Conservation (phyloP, 2,797 vertebrate species). For the Etheostoma nigrum region DNA sequence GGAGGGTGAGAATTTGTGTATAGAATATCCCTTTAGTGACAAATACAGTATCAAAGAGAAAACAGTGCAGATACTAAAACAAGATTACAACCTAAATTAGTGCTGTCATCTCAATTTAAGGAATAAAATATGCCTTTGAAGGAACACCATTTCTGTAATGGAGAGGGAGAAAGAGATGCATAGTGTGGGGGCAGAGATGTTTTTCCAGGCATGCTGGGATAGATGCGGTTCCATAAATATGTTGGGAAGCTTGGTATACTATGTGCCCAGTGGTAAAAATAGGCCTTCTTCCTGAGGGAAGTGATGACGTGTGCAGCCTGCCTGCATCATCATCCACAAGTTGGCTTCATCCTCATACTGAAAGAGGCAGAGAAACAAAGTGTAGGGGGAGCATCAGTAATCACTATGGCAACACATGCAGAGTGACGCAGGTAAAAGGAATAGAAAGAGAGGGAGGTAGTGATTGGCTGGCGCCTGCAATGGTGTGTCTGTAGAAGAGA, state of each 20-base stretch:
- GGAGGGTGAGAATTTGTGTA: not conserved
- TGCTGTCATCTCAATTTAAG: slow-evolving; percentile 17
- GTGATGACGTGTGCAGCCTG: slow-evolving; percentile 76
- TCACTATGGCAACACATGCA: slow-evolving; percentile 82
- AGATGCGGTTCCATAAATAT: slow-evolving; percentile 77
- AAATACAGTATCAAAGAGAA: slow-evolving; percentile 8
- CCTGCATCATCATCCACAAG: slow-evolving; percentile 80
- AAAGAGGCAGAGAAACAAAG: slow-evolving; percentile 46
- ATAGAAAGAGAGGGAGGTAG: slow-evolving; percentile 49
- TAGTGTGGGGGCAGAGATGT: slow-evolving; percentile 32
- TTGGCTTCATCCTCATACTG: slow-evolving; percentile 58
- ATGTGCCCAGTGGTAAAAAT: slow-evolving; percentile 81
- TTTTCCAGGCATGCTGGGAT: slow-evolving; percentile 59
- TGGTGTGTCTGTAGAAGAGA: slow-evolving; percentile 42
- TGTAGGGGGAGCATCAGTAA: slow-evolving; percentile 72
- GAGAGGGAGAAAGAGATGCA: slow-evolving; percentile 21
- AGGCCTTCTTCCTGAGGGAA: slow-evolving; percentile 76
- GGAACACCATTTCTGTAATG: slow-evolving; percentile 25
- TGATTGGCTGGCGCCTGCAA: slow-evolving; percentile 72
- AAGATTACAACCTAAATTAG: slow-evolving; percentile 18
- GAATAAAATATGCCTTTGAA: slow-evolving; percentile 19
- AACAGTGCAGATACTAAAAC: slow-evolving; percentile 10
- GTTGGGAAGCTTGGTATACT: slow-evolving; percentile 64
- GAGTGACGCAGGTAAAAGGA: slow-evolving; percentile 77
- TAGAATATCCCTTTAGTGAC: slow-evolving; percentile 1